Evolutionary conservation across 2,888 invertebrate species (phyloP).

Genomic region (Pecten maximus): DNA sequence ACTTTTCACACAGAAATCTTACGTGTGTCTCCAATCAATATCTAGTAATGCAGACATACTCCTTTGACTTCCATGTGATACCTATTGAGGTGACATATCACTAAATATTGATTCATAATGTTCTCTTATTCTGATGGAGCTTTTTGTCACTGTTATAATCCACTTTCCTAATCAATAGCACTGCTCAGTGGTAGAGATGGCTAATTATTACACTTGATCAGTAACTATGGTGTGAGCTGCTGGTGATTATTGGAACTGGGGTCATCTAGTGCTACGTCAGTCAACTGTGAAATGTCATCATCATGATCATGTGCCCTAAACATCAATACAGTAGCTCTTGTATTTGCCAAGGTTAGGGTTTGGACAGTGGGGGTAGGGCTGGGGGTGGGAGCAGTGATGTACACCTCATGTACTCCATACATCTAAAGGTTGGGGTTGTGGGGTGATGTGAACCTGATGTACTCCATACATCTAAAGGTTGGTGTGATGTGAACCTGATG

Average conservation of each 20-base stretch:
- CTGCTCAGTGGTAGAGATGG: not conserved
- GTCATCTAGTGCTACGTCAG: not conserved
- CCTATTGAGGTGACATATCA: not conserved
- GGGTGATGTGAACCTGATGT: not conserved
- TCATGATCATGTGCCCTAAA: not conserved
- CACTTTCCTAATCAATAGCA: conserved; percentile 3
- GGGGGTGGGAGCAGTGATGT: too few species aligned
- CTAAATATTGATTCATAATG: not conserved
- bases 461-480: not conserved
- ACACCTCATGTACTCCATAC: not conserved
- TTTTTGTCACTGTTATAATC: conserved; percentile 1
- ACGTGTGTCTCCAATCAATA: conserved; percentile 15
- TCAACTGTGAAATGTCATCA: too few species aligned
- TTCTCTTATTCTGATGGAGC: not conserved
- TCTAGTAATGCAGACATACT: not conserved
- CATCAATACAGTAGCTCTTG: too few species aligned
- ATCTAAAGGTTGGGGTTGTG: not conserved
- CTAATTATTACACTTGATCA: conserved; percentile 16
- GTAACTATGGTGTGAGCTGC: not conserved
- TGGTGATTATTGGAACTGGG: not conserved
- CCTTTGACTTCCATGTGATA: not conserved
- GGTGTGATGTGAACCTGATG: not conserved
- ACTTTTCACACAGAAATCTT: not conserved
- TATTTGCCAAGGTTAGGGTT: too few species aligned
- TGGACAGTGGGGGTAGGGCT: too few species aligned